phyloP scores from a whole-genome alignment of 2,888 invertebrate genomes.

The Mimas tiliae region DNA sequence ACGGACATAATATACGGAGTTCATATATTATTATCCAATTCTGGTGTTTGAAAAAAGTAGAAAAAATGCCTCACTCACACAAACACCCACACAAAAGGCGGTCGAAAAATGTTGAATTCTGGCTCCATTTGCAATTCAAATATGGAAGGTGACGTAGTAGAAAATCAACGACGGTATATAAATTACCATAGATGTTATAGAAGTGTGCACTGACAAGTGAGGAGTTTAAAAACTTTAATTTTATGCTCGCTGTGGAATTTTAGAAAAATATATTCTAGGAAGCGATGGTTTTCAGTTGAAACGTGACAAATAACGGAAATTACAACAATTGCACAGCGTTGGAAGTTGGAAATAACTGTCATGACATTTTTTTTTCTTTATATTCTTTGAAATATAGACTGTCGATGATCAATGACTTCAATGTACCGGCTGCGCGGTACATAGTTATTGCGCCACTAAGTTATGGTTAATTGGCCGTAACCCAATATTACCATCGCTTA shows the following conservation, averaged over 20 bases:
- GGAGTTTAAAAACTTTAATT: constrained; percentile 11
- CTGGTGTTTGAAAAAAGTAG: constrained; percentile 33
- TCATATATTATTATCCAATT: constrained; percentile 1
- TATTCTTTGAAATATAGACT: background rate
- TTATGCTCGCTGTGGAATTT: background rate
- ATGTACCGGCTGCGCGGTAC: too few species aligned
- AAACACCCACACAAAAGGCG: constrained; percentile 63
- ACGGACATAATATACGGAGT: background rate
- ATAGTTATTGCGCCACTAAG: too few species aligned
- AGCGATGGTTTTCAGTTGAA: too few species aligned
- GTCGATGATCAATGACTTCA: too few species aligned
- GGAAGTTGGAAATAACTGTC: background rate
- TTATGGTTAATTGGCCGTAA: too few species aligned
- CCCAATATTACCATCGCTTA: too few species aligned
- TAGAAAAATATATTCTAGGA: background rate
- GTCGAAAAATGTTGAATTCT: constrained; percentile 70
- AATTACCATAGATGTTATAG: constrained; percentile 40
- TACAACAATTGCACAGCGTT: background rate
- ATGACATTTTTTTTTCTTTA: background rate
- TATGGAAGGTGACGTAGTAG: constrained; percentile 70
- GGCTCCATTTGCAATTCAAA: constrained; percentile 68
- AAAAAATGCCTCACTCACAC: constrained; percentile 47
- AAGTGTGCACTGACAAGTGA: constrained; percentile 25
- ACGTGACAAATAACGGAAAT: background rate
- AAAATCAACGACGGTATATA: constrained; percentile 56